Base-by-base conservation (phyloP, 2,113 vertebrate species). In the Anhinga anhinga region DNA sequence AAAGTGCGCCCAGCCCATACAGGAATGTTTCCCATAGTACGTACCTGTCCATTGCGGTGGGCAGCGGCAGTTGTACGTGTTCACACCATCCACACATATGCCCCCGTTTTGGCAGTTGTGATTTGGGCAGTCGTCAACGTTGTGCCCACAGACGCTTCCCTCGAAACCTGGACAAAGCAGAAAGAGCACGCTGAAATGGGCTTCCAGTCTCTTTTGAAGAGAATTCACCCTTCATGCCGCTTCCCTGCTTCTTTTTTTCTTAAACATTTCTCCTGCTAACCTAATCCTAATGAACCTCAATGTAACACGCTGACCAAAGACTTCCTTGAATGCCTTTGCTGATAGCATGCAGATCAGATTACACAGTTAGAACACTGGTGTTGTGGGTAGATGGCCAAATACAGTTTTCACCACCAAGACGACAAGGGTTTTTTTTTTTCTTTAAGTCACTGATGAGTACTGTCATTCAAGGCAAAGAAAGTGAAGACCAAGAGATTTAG, bases 61-160 rank as follows among this genome's bases (percentile, higher is more conserved):
- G 78, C 99, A 99, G 96, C 99, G 99, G 96, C 99, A 99, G 92
- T 99, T 99, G 98, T 99, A 99, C 2, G 99, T 99, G 89, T 99
- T 99, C 71, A 99, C 99, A 4, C 99, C 99, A 0, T 99, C 99
- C 98, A 99, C 99, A 8, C 99, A 99, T 11, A 98, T 98, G 2
- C 99, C 99, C 47, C 99, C 99, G 10, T 99, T 99, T 53, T 99
- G 98, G 92, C 99, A 99, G 77, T 98, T 98, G 95, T 99, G 99
- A 59, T 98, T 98, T 0, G 99, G 99, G 79, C 99, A 99, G 98
- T 99, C 99, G 1, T 99, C 99, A 3, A 99, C 98, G 58, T 99
- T 99, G 92, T 97, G 97, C 88, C 99, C 99, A 61, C 99, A 99
- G 98, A 99, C 98, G 8, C 82, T 98, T 19, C 99, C 99, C 92